Evolutionary conservation across 2,888 invertebrate species (phyloP), one percentile per base, ranked within the genome.

Genomic region (Steinernema hermaphroditum): DNA sequence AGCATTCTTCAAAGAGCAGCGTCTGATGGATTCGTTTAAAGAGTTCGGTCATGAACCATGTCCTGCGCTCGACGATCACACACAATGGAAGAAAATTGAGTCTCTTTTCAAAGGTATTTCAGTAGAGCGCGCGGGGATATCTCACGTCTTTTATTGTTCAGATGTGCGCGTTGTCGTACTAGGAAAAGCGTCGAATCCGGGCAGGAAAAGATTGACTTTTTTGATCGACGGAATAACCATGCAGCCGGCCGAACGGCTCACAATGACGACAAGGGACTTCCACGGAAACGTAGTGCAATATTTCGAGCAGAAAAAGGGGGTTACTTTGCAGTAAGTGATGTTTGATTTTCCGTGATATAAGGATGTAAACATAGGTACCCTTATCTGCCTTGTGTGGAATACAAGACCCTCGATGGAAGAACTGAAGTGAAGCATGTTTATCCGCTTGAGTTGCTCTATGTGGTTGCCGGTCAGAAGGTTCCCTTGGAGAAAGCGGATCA

Each of bases 401-500:
- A 32, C 62, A 1, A 32, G 32, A 1, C n/a, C n/a, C n/a, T 46
- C 4, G 16, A 4, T 50, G 22, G 24, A n/a, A 24, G 50, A 50
- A 22, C 22, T 1, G 50, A 22, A 12, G 12, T 12, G n/a, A 69
- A 37, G 54, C 50, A 54, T 44, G 54, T 41, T 12, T 37, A 37
- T 19, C 74, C 74, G 12, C 46, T 76, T 27, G 76, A 76, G 43
- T 70, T 74, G 27, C 54, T 77, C 16, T 19, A 46, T 19, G 69
- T 77, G 16, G 54, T 73, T 69, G 71, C 49, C 32, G 78, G 72
- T 49, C 77, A 77, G 62, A 72, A 72, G 19, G 75, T 77, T 19
- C 77, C 77, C 12, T 29, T 78, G 43, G 77, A 77, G 70, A 77
- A 77, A 29, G 49, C 73, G 72, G 70, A 78, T 34, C 8, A 12